These are phyloP conservation scores for Steatornis caripensis DNA, from an alignment of 2,113 vertebrate genomes.

Conservation along the genomic window DNA sequence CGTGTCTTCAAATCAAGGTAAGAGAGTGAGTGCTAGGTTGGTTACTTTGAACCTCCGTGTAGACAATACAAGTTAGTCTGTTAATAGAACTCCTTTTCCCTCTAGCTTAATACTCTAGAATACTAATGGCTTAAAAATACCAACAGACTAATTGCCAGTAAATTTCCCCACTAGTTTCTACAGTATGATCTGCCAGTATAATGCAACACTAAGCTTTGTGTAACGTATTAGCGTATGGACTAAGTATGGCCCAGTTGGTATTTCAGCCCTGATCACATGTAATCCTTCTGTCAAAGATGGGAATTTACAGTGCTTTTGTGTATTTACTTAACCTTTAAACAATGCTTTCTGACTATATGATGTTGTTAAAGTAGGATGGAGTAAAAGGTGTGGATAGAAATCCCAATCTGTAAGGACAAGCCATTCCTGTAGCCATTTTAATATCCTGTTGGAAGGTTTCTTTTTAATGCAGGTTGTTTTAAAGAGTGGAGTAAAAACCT, in stretches of 20 bases:
- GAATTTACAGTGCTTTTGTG: constrained; percentile 1
- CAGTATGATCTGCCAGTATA: neutral
- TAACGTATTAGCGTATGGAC: constrained; percentile 1
- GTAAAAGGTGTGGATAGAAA: constrained; percentile 27
- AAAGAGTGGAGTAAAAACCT: constrained; percentile 59
- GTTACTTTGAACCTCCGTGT: neutral
- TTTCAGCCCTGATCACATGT: neutral
- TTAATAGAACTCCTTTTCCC: neutral
- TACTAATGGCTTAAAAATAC: constrained; percentile 46
- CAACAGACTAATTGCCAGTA: constrained; percentile 27
- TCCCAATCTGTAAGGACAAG: constrained; percentile 36
- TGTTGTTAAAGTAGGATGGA: constrained; percentile 23
- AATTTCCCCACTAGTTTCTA: neutral
- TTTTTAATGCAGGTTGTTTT: constrained; percentile 66
- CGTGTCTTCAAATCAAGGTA: constrained; percentile 80
- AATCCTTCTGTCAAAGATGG: neutral
- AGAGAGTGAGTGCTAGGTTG: neutral
- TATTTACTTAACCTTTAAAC: constrained; percentile 38
- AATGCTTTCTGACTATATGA: constrained; percentile 28
- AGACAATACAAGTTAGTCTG: neutral
- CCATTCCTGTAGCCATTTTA: constrained; percentile 43
- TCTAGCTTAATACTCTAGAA: constrained; percentile 22
- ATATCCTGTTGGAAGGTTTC: constrained; percentile 65
- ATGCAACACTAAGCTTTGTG: neutral
- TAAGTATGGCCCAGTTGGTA: constrained; percentile 19